Evolutionary conservation across 2,888 invertebrate genomes (phyloP).

Genomic region (Pollenia angustigena): DNA sequence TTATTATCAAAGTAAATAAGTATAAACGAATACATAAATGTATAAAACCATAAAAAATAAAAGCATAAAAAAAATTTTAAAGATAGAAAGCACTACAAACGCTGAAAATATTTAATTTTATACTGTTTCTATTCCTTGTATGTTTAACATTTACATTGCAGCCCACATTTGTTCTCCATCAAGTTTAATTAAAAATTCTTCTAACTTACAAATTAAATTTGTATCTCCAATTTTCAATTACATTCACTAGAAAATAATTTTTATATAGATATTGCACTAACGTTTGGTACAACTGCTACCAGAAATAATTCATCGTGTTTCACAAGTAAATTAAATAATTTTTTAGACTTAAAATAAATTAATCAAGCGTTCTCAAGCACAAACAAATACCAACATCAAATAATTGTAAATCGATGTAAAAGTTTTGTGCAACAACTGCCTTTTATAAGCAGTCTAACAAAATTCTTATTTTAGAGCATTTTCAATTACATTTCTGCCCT

Average conservation of each 20-base stretch:
- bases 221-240: slow-evolving; percentile 8
- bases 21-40: too few relatives aligned
- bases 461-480: slow-evolving; percentile 16
- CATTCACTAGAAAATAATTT: slow-evolving; percentile 5
- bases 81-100: too few relatives aligned
- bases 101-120: too few relatives aligned
- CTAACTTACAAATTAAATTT: neutral
- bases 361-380: slow-evolving; percentile 40
- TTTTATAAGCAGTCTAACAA: neutral
- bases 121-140: too few relatives aligned
- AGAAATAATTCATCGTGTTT: slow-evolving; percentile 7
- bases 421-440: slow-evolving; percentile 33
- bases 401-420: slow-evolving; percentile 29
- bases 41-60: too few relatives aligned
- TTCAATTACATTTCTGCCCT: slow-evolving; percentile 61
- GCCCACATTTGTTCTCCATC: too few relatives aligned
- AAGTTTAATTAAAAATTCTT: too few relatives aligned
- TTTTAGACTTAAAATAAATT: slow-evolving; percentile 51
- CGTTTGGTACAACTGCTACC: slow-evolving; percentile 33
- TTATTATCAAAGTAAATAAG: too few relatives aligned
- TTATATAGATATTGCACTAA: neutral
- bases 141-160: too few relatives aligned
- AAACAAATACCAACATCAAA: slow-evolving; percentile 12
- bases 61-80: too few relatives aligned
- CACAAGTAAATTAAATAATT: neutral